A percentile compares a stretch with the other conserved stretches of the same genome.
Conservation (phyloP, 2,113 vertebrate genomes). For the Eclectus roratus region DNA sequence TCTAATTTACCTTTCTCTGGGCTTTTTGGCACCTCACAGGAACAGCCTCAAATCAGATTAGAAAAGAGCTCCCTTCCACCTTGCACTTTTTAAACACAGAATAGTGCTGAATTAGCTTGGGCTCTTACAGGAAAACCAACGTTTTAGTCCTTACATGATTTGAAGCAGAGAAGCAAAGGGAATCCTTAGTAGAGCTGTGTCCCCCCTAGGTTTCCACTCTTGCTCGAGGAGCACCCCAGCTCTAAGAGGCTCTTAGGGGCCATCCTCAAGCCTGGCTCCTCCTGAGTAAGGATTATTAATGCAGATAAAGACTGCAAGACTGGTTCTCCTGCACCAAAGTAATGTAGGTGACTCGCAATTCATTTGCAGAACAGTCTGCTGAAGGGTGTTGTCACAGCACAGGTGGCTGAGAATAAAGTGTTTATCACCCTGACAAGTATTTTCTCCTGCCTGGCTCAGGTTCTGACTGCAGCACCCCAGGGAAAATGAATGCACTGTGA, state of each 20-base stretch:
- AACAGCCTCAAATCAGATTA: background rate
- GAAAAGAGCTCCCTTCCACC: background rate
- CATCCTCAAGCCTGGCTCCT: background rate
- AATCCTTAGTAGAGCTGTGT: background rate
- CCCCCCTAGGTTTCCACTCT: background rate
- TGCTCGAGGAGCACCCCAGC: accelerated
- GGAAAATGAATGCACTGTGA: background rate
- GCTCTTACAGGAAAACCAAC: background rate
- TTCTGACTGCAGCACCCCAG: background rate
- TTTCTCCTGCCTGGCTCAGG: background rate
- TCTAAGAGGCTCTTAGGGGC: background rate
- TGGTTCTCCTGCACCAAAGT: background rate
- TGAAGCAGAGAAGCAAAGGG: background rate
- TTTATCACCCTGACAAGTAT: background rate
- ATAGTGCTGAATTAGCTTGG: background rate
- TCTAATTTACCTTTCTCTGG: background rate
- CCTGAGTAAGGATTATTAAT: background rate
- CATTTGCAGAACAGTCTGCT: background rate
- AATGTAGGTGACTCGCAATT: background rate
- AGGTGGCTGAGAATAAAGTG: background rate
- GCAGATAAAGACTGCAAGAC: background rate
- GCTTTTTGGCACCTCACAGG: background rate
- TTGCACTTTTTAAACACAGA: background rate
- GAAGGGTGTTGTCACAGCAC: background rate
- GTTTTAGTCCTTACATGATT: background rate